Evolutionary conservation across 1,140 invertebrate genomes (phyloP), one percentile per base, ranked within the genome.

Genomic region (Steinernema khuongi): DNA sequence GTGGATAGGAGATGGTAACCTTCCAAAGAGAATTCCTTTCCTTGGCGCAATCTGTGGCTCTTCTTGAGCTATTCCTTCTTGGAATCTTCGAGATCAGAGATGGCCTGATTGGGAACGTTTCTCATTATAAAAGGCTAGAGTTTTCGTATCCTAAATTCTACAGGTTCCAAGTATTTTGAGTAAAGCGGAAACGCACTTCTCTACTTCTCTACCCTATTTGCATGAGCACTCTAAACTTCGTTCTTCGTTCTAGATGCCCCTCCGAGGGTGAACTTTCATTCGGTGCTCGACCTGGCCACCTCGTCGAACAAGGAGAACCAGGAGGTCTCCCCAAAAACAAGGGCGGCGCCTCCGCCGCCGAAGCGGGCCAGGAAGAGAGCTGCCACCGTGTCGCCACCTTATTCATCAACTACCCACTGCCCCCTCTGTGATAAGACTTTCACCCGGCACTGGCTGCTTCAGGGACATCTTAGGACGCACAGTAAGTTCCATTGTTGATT

Each of bases 391-490:
- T 60, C 50, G 7, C 7, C 7, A 4, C 26, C 50, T 14, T 22
- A 14, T 60, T 26, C 50, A 60, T 41, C 36, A 7, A 22, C 19
- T 22, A 60, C 50, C 14, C 50, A 60, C 4, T 78, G 78, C 66
- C 28, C 44, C 18, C 90, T 94, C 7, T 97, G 94, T 86, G 92
- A 92, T 41, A 97, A 98, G 86, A 90, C 92, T 70, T 99, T 98
- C 88, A 96, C 93, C 0, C 88, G 96, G 33, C 95, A 94, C 0
- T 96, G 94, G 87, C 91, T 94, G 0, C 90, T 98, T 1, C 94
- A 97, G 70, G 95, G 94, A 79, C 94, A 96, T 82, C 89, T 97
- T 77, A 88, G 96, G 19, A 95, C 93, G 1, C 96, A 98, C 87
- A 97, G 73, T 74, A 1, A 74, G 73, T 74, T 73, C 1, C 17